Base-by-base conservation (phyloP, 1,140 invertebrate genomes). In the Sycobia sp. region DNA sequence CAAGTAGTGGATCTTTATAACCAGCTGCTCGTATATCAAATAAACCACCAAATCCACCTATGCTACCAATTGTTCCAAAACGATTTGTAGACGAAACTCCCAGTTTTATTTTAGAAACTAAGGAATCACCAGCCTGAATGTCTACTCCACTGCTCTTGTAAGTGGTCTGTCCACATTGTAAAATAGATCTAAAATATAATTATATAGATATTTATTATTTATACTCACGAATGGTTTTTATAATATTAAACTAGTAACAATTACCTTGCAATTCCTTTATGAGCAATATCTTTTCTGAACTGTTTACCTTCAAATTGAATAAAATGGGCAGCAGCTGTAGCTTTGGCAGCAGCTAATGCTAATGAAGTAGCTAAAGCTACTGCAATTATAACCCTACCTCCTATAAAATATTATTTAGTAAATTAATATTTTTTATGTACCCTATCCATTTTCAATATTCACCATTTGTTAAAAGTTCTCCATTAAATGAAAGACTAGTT, bases 71-170 rank as follows among this genome's bases (percentile, higher is more conserved):
- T 41, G 91, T 89, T 2, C 94, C 95, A 2, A 78, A 77, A 50
- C 86, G 84, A 67, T 88, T 85, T 0, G 91, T 93, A 14, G 84
- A 84, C 7, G 86, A 86, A 34, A 87, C 88, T 3, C 89, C 72
- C 0, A 91, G 90, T 77, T 94, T 93, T 44, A 99, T 98, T 59
- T 85, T 84, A 11, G 89, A 82, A 0, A 99, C 90, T 1, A 99
- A 80, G 29, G 86, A 85, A 74, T 98, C 92, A 0, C 96, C 96
- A 18, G 93, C 93, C 70, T 87, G 87, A 64, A 99, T 98, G 76
- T 97, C 92, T 4, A 99, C 97, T 4, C 97, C 97, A 72, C 92
- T 91, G 71, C 88, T 87, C 69, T 92, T 90, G 78, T 99, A 99
- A 0, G 93, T 95, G n/a, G 95, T 82, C 69, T 81, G 76, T 13